Conservation (phyloP, 2,113 vertebrate species). For the Tympanuchus pallidicinctus region DNA sequence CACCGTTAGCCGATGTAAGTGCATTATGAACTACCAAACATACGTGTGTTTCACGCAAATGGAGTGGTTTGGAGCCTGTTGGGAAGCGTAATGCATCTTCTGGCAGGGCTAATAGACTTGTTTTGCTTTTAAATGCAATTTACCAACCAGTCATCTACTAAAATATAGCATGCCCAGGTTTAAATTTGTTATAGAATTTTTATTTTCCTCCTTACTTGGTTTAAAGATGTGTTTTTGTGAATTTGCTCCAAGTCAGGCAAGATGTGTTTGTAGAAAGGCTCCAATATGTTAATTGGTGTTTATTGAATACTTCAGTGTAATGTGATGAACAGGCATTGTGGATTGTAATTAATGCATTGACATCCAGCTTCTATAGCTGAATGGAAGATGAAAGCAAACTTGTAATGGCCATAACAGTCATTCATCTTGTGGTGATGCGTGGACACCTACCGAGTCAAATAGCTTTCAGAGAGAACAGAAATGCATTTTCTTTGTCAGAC, state of each 20-base stretch:
- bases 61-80: not conserved
- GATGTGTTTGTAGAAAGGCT: not conserved
- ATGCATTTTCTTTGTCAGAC: not conserved
- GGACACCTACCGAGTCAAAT: not conserved
- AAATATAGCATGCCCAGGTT: not conserved
- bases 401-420: not conserved
- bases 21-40: not conserved
- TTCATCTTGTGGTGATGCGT: not conserved
- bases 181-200: not conserved
- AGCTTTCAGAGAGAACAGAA: not conserved
- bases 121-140: conserved; percentile 2
- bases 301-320: conserved; percentile 43
- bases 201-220: not conserved
- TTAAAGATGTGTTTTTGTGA: conserved; percentile 15
- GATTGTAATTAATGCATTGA: conserved; percentile 47
- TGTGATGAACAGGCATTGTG: not conserved
- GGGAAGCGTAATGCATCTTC: not conserved
- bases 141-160: not conserved
- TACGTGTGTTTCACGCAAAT: not conserved
- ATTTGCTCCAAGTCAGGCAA: not conserved
- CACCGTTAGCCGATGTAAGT: not conserved
- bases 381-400: conserved; percentile 20
- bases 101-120: not conserved
- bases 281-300: not conserved
- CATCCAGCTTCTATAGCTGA: not conserved